phyloP scores from a whole-genome alignment of 1,140 invertebrate species.

The Drosophila sechellia region DNA sequence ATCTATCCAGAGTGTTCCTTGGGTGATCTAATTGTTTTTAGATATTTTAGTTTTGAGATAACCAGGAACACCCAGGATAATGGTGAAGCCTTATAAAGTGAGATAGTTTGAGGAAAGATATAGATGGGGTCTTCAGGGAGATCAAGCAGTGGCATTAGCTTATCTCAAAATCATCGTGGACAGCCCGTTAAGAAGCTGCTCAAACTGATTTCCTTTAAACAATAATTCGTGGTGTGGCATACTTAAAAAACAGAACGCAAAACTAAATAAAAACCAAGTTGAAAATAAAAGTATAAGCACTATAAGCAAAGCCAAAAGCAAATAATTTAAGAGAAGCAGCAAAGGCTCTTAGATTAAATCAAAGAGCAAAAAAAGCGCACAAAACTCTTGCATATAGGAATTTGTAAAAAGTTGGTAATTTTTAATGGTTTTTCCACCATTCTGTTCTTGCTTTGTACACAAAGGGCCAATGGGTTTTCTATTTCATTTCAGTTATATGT shows the following conservation, averaged over 20 bases:
- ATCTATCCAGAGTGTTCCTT: neutral
- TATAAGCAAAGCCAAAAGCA: slow-evolving; percentile 43
- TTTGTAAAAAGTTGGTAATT: slow-evolving; percentile 30
- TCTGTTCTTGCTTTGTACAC: slow-evolving; percentile 51
- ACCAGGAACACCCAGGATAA: neutral
- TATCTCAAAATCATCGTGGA: neutral
- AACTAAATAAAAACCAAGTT: slow-evolving; percentile 39
- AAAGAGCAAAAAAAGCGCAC: slow-evolving; percentile 58
- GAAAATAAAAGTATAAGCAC: slow-evolving; percentile 36
- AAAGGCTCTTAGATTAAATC: slow-evolving; percentile 25
- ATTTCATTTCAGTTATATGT: slow-evolving; percentile 31
- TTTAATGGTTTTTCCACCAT: slow-evolving; percentile 5
- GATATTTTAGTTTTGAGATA: neutral
- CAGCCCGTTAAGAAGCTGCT: slow-evolving; percentile 8
- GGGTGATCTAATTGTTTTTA: neutral
- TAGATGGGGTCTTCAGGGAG: slow-evolving; percentile 2
- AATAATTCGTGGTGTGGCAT: slow-evolving; percentile 73
- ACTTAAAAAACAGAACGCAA: slow-evolving; percentile 15
- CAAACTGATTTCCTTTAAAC: slow-evolving; percentile 29
- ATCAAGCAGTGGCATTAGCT: slow-evolving; percentile 5
- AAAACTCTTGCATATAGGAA: slow-evolving; percentile 59
- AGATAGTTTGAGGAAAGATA: neutral
- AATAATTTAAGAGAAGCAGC: slow-evolving; percentile 41
- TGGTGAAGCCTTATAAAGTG: neutral
- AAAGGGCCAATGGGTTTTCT: slow-evolving; percentile 68